Evolutionary conservation across 1,140 invertebrate genomes (phyloP).

Genomic region (Aphis gossypii): DNA sequence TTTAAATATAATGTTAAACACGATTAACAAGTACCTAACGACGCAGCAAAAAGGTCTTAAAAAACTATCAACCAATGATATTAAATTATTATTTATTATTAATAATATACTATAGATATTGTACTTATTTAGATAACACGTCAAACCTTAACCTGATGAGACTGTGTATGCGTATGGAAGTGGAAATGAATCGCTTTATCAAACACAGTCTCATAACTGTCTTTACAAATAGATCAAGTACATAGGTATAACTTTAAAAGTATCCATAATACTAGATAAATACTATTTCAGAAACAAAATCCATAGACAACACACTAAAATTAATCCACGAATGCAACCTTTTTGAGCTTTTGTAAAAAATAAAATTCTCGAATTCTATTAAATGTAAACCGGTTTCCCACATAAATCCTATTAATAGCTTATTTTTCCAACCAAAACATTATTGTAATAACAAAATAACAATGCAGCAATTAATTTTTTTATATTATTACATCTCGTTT

Average conservation of each 20-base stretch:
- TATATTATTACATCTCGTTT: not conserved
- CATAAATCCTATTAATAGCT: not conserved
- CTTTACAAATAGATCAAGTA: not conserved
- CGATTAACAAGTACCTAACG: not conserved
- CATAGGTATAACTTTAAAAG: not conserved
- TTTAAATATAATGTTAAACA: not conserved
- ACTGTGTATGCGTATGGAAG: not conserved
- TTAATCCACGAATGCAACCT: not conserved
- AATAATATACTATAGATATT: not conserved
- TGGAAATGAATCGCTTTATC: not conserved
- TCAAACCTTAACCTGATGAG: not conserved
- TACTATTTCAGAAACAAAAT: not conserved
- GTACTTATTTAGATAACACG: not conserved
- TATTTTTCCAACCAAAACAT: not conserved
- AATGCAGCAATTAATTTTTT: not conserved
- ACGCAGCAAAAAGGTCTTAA: not conserved
- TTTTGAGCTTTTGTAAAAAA: not conserved
- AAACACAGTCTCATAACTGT: not conserved
- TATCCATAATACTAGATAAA: not conserved
- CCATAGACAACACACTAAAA: not conserved
- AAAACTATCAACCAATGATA: not conserved
- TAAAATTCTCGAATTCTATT: not conserved
- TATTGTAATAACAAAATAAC: not conserved
- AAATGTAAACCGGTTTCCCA: not conserved
- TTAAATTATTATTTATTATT: no score